A percentile compares a stretch with the other conserved stretches of the same genome.
These are phyloP conservation scores for Cyprinodon brontotheroides DNA, from an alignment of 2,113 vertebrate species.

Conservation along the genomic window DNA sequence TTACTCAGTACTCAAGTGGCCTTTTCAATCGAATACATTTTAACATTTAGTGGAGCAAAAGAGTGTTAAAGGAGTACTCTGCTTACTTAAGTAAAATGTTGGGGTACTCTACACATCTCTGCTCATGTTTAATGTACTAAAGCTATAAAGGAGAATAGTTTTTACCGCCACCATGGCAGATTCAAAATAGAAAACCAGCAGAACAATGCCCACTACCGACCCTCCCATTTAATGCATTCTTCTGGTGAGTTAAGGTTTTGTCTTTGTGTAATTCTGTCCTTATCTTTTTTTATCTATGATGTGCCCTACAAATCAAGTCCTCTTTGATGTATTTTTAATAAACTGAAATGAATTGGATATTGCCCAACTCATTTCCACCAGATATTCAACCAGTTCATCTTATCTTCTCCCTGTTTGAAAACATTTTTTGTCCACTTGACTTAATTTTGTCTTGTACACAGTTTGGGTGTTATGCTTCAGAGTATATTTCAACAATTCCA, in stretches of 20 bases:
- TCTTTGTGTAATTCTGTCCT: too few relatives aligned
- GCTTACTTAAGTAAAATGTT: too few relatives aligned
- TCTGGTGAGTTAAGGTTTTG: slow-evolving; percentile 24
- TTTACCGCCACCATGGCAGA: slow-evolving; percentile 31
- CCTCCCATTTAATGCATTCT: slow-evolving; percentile 58
- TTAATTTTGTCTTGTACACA: slow-evolving; percentile 24
- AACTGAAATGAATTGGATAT: too few relatives aligned
- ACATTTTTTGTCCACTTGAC: slow-evolving; percentile 20
- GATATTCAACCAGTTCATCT: slow-evolving; percentile 12
- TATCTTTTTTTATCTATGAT: too few relatives aligned
- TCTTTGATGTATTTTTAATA: too few relatives aligned
- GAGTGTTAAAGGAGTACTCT: too few relatives aligned
- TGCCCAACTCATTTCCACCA: too few relatives aligned
- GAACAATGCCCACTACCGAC: background rate
- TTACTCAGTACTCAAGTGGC: too few relatives aligned
- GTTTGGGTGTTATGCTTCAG: slow-evolving; percentile 17
- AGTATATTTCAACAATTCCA: slow-evolving; percentile 34
- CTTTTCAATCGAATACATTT: too few relatives aligned
- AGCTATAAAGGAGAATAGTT: slow-evolving; percentile 6
- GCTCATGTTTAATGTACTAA: slow-evolving; percentile 28
- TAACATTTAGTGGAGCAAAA: too few relatives aligned
- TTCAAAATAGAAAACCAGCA: slow-evolving; percentile 46
- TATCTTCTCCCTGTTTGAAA: slow-evolving; percentile 41
- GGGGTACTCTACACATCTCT: background rate
- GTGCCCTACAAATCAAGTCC: too few relatives aligned